These are phyloP conservation scores for Periophthalmus modestus DNA, from an alignment of 2,113 vertebrate genomes.

Conservation along the genomic window DNA sequence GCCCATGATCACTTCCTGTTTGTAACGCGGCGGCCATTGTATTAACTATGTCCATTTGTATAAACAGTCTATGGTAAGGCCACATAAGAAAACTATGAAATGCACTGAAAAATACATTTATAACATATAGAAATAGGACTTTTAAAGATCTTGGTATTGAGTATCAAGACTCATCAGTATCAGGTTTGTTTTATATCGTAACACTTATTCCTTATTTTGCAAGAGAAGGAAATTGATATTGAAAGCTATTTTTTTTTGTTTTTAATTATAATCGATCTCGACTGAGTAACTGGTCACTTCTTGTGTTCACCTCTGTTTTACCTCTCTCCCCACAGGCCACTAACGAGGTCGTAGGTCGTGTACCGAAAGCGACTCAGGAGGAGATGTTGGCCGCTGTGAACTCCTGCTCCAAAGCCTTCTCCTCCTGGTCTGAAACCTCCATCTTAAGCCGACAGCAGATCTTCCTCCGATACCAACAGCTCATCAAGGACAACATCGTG, in stretches of 20 bases:
- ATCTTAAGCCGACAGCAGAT: conserved; percentile 92
- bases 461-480: conserved; percentile 94
- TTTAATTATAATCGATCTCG: not conserved
- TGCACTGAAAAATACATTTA: not conserved
- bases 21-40: too few relatives aligned
- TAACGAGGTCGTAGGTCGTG: conserved; percentile 87
- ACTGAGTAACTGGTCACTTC: conserved; percentile 17
- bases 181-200: too few relatives aligned
- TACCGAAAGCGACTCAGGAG: conserved; percentile 88
- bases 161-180: too few relatives aligned
- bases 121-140: not conserved
- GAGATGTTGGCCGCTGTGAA: conserved; percentile 92
- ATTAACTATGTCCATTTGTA: too few relatives aligned
- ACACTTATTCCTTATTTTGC: too few relatives aligned
- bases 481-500: conserved; percentile 98
- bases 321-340: conserved; percentile 79
- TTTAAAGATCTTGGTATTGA: not conserved
- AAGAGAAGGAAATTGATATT: too few relatives aligned
- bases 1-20: too few relatives aligned
- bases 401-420: conserved; percentile 87
- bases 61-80: too few relatives aligned
- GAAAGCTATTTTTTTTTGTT: too few relatives aligned
- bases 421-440: conserved; percentile 90
- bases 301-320: conserved; percentile 25
- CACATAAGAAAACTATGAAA: not conserved